Conservation (phyloP, 1,140 invertebrate genomes). For the Drosophila punjabiensis region DNA sequence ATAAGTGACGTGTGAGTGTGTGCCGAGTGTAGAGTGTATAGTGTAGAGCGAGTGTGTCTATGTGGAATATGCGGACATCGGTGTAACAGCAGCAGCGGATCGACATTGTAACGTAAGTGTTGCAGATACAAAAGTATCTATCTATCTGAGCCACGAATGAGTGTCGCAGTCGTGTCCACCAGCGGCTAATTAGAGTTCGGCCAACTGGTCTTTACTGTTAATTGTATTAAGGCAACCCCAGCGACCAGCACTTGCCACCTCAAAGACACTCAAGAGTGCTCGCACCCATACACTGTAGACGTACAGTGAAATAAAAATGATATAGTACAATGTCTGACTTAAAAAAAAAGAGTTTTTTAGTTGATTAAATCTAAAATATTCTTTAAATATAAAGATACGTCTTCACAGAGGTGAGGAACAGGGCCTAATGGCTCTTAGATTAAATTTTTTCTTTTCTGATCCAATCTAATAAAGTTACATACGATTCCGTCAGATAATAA, state of each 20-base stretch:
- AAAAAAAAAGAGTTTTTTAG: background rate
- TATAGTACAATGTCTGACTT: no score
- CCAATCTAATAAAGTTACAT: no score
- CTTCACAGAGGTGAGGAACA: background rate
- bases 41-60: conserved; percentile 32
- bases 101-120: conserved; percentile 62
- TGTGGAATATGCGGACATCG: conserved; percentile 64
- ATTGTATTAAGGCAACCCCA: conserved; percentile 69
- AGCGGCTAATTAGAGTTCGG: conserved; percentile 66
- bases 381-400: background rate
- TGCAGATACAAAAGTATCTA: conserved; percentile 33
- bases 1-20: conserved; percentile 45
- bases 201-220: conserved; percentile 82
- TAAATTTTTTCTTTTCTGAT: background rate
- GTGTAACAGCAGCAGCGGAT: conserved; percentile 39
- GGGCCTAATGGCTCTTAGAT: background rate
- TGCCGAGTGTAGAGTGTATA: conserved; percentile 14
- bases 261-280: conserved; percentile 14
- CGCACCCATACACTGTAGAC: background rate
- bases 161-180: conserved; percentile 18
- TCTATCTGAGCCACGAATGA: conserved; percentile 28
- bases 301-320: background rate
- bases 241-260: conserved; percentile 70
- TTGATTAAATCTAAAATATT: conserved; percentile 12
- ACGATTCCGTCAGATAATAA: background rate